Conservation (phyloP, 2,113 vertebrate species). For the Nipponia nippon region DNA sequence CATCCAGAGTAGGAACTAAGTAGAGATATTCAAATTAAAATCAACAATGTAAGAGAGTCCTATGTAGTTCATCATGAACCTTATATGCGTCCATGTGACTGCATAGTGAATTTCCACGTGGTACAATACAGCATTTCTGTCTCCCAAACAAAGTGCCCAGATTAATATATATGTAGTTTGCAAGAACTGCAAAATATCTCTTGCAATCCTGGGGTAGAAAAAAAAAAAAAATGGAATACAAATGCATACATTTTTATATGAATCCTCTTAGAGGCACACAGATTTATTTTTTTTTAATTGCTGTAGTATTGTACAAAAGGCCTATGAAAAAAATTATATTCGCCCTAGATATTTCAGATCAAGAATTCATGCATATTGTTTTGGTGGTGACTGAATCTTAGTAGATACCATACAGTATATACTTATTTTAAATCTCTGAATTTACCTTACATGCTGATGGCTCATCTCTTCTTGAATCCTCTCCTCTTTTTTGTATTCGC, state of each 20-base stretch:
- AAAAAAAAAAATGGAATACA: neutral
- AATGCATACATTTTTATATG: neutral
- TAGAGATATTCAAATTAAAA: neutral
- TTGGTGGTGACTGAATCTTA: neutral
- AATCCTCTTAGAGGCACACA: neutral
- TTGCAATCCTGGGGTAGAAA: neutral
- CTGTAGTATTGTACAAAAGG: neutral
- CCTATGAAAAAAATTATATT: neutral
- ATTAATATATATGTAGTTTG: neutral
- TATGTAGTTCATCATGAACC: neutral
- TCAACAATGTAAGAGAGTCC: neutral
- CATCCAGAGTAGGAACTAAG: neutral
- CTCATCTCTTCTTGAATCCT: slow-evolving; percentile 14
- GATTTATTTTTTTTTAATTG: neutral
- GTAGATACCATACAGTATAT: neutral
- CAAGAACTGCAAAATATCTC: neutral
- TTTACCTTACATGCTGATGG: neutral
- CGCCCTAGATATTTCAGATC: neutral
- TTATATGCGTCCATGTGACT: neutral
- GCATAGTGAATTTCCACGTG: neutral
- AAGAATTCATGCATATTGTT: neutral
- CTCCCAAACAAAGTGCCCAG: neutral
- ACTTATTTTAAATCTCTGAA: neutral
- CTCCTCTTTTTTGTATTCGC: slow-evolving; percentile 6
- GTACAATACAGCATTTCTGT: neutral